phyloP scores from a whole-genome alignment of 2,113 vertebrate genomes.

The Bucco capensis region DNA sequence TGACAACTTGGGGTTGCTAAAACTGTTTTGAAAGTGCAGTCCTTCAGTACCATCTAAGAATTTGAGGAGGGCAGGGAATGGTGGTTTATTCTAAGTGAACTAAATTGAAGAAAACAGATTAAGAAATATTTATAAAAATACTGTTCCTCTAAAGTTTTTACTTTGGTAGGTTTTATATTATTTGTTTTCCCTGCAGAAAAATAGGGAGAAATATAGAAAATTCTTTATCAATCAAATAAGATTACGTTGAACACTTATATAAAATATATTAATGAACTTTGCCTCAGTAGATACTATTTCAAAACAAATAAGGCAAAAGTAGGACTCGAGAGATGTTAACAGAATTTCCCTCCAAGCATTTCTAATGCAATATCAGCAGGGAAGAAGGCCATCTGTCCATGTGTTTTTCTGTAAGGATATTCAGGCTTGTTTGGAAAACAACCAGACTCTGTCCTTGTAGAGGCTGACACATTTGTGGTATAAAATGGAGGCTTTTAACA shows the following conservation, averaged over 20 bases:
- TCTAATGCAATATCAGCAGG: conserved; percentile 4
- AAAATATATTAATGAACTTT: not conserved
- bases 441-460: not conserved
- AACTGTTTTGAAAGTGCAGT: not conserved
- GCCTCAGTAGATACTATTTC: not conserved
- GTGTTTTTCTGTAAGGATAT: not conserved
- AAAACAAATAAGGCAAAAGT: conserved; percentile 3
- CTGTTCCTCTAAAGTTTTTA: not conserved
- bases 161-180: not conserved
- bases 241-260: not conserved
- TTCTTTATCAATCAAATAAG: not conserved
- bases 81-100: not conserved
- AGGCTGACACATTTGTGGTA: not conserved
- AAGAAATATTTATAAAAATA: not conserved
- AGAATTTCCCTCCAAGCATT: conserved; percentile 33
- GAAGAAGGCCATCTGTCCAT: conserved; percentile 38
- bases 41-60: not conserved
- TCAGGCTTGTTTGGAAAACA: conserved; percentile 10
- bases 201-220: not conserved
- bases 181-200: not conserved
- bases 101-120: not conserved
- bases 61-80: not conserved
- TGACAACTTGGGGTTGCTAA: not conserved
- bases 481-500: not conserved
- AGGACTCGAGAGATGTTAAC: not conserved